Percentiles rank a stretch among this genome's conserved stretches.
Evolutionary conservation across 2,797 vertebrate species (phyloP).

Genomic region (Hypotaenidia philippensis): DNA sequence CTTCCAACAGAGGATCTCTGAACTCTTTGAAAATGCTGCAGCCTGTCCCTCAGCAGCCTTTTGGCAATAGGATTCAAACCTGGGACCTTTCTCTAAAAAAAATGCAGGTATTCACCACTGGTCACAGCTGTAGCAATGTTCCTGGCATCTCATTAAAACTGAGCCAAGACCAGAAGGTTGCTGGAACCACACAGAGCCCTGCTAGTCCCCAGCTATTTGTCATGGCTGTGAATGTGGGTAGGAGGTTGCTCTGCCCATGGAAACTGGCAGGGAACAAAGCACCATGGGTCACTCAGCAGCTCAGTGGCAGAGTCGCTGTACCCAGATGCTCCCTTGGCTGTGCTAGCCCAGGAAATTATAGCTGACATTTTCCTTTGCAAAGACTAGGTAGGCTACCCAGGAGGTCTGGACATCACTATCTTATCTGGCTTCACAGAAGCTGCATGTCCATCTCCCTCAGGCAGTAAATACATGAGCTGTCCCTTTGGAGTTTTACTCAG

Average conservation of each 20-base stretch:
- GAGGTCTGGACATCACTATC: background rate
- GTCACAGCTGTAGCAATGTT: background rate
- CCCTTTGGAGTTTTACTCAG: background rate
- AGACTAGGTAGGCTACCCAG: background rate
- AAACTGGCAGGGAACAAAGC: background rate
- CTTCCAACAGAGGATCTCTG: background rate
- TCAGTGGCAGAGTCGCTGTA: background rate
- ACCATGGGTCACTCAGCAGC: rapidly evolving
- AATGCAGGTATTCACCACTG: background rate
- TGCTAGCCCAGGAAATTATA: background rate
- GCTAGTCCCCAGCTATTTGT: background rate
- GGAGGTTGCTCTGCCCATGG: background rate
- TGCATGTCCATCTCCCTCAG: rapidly evolving
- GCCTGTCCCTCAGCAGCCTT: background rate
- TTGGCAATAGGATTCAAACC: background rate
- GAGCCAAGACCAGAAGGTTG: background rate
- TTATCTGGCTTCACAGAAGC: background rate
- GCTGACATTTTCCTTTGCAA: background rate
- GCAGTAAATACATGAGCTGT: rapidly evolving
- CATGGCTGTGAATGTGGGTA: rapidly evolving
- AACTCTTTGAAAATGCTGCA: background rate
- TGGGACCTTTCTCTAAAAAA: background rate
- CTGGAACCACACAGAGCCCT: rapidly evolving
- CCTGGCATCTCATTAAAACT: background rate
- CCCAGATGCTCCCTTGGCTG: background rate